Conservation (phyloP, 1,140 invertebrate genomes). For the Lineus longissimus region DNA sequence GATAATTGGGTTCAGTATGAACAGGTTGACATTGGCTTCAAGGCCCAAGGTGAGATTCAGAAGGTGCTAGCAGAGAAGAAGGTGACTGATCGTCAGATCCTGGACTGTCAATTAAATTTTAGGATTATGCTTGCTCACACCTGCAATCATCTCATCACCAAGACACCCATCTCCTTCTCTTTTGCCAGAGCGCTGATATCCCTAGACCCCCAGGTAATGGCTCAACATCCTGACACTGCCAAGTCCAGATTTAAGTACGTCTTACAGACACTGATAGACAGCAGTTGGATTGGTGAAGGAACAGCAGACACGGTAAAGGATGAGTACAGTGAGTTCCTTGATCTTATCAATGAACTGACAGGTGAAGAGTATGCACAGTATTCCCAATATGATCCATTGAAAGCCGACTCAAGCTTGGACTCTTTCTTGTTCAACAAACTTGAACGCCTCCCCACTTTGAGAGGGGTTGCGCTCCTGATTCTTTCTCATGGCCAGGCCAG, state of each 20-base stretch:
- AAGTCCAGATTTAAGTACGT: not conserved
- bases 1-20: not conserved
- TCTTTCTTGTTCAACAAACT: not conserved
- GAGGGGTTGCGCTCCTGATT: slow-evolving; percentile 6
- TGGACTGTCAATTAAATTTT: not conserved
- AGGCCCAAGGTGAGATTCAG: not conserved
- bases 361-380: not conserved
- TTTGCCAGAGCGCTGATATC: not conserved
- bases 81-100: not conserved
- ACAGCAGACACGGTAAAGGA: not conserved
- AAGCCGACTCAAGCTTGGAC: not conserved
- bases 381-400: not conserved
- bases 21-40: not conserved
- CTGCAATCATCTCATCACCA: not conserved
- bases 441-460: not conserved
- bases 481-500: slow-evolving; percentile 32
- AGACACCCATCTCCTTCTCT: not conserved
- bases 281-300: not conserved
- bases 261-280: not conserved
- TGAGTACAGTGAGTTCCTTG: not conserved
- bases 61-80: not conserved
- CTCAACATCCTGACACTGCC: not conserved
- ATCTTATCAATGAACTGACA: not conserved
- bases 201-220: not conserved
- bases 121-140: not conserved